These are phyloP conservation scores for Aquatica leii DNA, from an alignment of 2,888 invertebrate species.

Conservation along the genomic window DNA sequence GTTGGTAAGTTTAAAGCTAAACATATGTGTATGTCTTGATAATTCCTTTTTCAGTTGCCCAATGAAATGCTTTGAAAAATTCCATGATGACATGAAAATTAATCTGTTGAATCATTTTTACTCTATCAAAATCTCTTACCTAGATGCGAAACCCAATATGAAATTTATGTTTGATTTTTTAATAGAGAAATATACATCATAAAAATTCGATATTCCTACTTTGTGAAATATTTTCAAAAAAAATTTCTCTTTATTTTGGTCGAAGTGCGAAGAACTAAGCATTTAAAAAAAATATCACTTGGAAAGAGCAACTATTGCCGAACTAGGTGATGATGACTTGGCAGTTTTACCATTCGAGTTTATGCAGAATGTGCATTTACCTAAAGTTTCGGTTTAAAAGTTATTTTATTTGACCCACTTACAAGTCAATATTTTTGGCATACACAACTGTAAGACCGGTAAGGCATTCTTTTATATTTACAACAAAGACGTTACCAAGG, in stretches of 20 bases:
- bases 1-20: too few species aligned
- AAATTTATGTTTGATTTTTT: slow-evolving; percentile 1
- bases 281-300: not conserved
- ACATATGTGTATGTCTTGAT: not conserved
- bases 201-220: not conserved
- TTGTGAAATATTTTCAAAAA: not conserved
- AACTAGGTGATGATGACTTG: not conserved
- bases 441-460: not conserved
- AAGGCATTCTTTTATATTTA: not conserved
- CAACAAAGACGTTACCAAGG: not conserved
- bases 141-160: not conserved
- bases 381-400: not conserved
- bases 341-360: not conserved
- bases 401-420: not conserved
- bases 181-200: not conserved
- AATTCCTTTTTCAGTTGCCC: not conserved
- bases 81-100: not conserved
- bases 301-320: not conserved
- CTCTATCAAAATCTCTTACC: not conserved
- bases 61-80: not conserved
- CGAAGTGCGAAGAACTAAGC: slow-evolving; percentile 2
- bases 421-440: not conserved
- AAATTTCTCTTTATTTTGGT: not conserved
- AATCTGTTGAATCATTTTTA: not conserved
- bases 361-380: not conserved